Evolutionary conservation across 1,140 invertebrate species (phyloP).

Genomic region (Octopus sinensis): DNA sequence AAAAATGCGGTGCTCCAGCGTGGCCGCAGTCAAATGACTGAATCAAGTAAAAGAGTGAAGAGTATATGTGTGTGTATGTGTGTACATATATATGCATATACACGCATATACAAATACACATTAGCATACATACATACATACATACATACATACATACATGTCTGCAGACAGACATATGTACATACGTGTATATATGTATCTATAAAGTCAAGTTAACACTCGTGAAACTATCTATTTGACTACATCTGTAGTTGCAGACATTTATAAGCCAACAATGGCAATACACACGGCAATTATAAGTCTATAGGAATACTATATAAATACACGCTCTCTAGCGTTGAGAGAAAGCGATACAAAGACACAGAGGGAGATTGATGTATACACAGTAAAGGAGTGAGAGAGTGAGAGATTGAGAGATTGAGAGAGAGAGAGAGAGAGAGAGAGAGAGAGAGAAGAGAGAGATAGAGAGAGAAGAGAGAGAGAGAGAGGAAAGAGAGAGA

Average conservation of each 20-base stretch:
- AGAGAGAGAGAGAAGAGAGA: background rate
- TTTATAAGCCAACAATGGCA: background rate
- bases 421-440: background rate
- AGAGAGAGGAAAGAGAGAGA: background rate
- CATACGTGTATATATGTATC: constrained; percentile 9
- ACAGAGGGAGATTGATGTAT: constrained; percentile 10
- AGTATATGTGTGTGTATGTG: background rate
- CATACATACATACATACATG: background rate
- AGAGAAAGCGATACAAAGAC: background rate
- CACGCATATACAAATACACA: background rate
- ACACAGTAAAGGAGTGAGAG: background rate
- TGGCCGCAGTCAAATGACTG: too few species aligned
- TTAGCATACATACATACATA: background rate
- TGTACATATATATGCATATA: background rate
- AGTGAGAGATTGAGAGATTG: background rate
- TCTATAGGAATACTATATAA: background rate
- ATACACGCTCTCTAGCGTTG: too few species aligned
- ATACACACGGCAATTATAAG: background rate
- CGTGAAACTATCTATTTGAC: background rate
- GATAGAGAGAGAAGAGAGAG: background rate
- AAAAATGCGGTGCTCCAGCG: too few species aligned
- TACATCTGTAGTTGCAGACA: background rate
- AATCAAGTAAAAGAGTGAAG: background rate
- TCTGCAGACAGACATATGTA: constrained; percentile 1
- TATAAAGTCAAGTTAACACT: background rate